Conservation (phyloP, 1,140 invertebrate genomes). For the Nymphalis io region DNA sequence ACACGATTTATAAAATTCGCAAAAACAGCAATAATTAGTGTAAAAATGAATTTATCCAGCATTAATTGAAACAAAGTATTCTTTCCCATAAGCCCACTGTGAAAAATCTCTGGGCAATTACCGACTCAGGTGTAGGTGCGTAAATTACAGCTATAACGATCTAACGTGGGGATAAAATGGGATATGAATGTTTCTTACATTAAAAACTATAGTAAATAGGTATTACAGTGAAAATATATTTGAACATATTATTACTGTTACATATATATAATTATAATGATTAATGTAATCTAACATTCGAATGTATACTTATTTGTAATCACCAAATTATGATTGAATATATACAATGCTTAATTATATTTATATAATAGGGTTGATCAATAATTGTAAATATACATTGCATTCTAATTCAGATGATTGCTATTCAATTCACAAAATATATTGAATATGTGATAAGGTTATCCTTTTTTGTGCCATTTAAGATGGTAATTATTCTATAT, state of each 20-base stretch:
- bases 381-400: no score
- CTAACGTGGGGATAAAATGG: not conserved
- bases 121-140: not conserved
- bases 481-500: no score
- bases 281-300: no score
- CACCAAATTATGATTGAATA: no score
- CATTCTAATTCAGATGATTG: no score
- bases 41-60: not conserved
- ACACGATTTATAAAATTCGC: no score
- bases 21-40: not conserved
- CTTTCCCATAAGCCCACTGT: not conserved
- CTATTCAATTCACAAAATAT: no score
- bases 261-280: not conserved
- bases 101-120: not conserved
- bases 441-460: no score
- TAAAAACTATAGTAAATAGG: not conserved
- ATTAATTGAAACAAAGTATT: not conserved
- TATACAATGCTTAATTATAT: no score
- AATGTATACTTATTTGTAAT: no score
- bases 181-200: not conserved
- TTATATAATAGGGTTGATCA: no score
- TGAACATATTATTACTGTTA: not conserved
- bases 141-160: constrained; percentile 1
- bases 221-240: not conserved
- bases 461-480: no score